These are phyloP conservation scores for Myoxocephalus aenaeus DNA, from an alignment of 2,797 vertebrate species.

Conservation along the genomic window DNA sequence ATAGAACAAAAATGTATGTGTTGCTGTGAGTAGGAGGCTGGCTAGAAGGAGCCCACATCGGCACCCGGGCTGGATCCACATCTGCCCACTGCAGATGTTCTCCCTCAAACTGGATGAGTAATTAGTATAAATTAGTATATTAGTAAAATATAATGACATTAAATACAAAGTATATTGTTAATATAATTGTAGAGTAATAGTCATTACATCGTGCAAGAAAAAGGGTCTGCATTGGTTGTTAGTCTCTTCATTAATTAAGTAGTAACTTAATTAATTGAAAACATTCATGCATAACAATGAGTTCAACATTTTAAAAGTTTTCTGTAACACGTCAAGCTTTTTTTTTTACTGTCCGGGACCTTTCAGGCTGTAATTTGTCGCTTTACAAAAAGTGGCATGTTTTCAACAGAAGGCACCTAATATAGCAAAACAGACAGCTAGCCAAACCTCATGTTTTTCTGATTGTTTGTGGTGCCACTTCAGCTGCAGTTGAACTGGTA, in stretches of 20 bases:
- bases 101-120: slow-evolving; percentile 1
- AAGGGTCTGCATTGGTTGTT: neutral
- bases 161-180: neutral
- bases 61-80: neutral
- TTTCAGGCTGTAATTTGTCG: neutral
- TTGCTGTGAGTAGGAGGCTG: neutral
- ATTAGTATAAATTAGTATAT: neutral
- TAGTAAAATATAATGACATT: neutral
- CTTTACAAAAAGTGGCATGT: neutral
- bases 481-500: neutral
- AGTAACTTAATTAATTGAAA: neutral
- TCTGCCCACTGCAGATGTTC: neutral
- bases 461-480: neutral
- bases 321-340: neutral
- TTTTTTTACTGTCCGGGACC: neutral
- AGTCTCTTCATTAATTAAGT: neutral
- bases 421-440: neutral
- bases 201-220: neutral
- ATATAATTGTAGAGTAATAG: neutral
- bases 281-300: neutral
- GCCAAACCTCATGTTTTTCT: neutral
- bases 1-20: neutral
- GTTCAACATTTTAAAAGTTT: neutral
- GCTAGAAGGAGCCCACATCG: neutral
- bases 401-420: neutral